Evolutionary conservation across 2,113 vertebrate species (phyloP).

Genomic region (Fulica atra): DNA sequence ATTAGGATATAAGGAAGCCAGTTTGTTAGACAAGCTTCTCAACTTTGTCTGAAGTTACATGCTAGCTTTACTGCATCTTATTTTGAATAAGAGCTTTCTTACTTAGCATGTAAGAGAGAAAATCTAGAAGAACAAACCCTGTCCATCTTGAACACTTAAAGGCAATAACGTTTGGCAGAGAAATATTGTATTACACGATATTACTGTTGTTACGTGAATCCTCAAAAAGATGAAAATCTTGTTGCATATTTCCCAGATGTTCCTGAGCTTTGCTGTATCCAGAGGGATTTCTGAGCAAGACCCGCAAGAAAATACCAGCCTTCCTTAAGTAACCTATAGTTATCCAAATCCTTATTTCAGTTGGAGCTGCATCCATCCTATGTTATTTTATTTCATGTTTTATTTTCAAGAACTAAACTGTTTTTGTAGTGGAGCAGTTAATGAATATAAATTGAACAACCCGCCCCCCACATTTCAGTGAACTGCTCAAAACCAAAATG

Average conservation of each 20-base stretch:
- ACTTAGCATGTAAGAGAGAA: not conserved
- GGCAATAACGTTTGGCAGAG: not conserved
- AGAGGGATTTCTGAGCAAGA: not conserved
- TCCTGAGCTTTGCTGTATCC: not conserved
- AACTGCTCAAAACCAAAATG: constrained; percentile 46
- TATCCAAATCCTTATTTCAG: not conserved
- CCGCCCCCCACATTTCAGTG: not conserved
- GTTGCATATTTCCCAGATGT: not conserved
- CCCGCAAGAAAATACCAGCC: not conserved
- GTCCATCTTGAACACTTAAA: not conserved
- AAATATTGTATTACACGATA: not conserved
- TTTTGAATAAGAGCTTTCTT: not conserved
- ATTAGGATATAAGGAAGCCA: not conserved
- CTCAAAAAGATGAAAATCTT: not conserved
- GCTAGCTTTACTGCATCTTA: not conserved
- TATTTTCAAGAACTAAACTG: not conserved
- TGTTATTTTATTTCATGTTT: not conserved
- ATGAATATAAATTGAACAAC: constrained; percentile 32
- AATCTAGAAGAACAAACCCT: not conserved
- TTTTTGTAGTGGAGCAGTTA: constrained; percentile 45
- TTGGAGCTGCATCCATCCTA: not conserved
- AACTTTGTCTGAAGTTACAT: not conserved
- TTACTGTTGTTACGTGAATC: not conserved
- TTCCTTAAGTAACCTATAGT: not conserved
- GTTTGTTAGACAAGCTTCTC: not conserved